Evolutionary conservation across 2,888 invertebrate species (phyloP).

Genomic region (Thecophora atra): DNA sequence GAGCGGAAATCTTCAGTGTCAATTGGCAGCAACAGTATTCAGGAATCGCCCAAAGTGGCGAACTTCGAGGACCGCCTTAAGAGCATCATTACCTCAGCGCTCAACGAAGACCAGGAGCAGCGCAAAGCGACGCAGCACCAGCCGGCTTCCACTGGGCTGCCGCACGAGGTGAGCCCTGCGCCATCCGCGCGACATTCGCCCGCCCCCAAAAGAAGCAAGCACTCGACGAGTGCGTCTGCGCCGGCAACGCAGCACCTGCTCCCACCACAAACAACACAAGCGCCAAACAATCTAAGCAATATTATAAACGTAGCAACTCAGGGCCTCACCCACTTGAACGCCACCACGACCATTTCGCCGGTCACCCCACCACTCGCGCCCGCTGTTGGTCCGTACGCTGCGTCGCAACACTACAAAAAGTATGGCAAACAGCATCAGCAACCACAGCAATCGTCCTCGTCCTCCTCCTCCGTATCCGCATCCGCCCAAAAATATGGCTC

Average conservation of each 20-base stretch:
- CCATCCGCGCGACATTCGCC: conserved; percentile 50
- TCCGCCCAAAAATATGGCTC: conserved; percentile 40
- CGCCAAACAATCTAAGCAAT: conserved; percentile 59
- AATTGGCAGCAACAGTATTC: conserved; percentile 47
- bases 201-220: conserved; percentile 58
- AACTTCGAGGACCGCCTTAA: conserved; percentile 91
- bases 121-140: conserved; percentile 59
- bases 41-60: conserved; percentile 83
- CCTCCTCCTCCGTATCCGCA: conserved; percentile 43
- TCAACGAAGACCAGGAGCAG: conserved; percentile 82
- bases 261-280: conserved; percentile 46
- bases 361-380: conserved; percentile 60
- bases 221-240: conserved; percentile 43
- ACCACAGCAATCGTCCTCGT: conserved; percentile 27
- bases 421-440: conserved; percentile 41
- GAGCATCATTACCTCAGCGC: conserved; percentile 84
- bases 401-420: conserved; percentile 41
- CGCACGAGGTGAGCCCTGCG: conserved; percentile 37
- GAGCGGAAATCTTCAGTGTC: conserved; percentile 48
- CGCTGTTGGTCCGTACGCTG: conserved; percentile 43
- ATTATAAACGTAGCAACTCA: conserved; percentile 64
- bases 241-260: conserved; percentile 33
- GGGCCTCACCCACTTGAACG: conserved; percentile 63
- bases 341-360: conserved; percentile 65
- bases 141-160: conserved; percentile 30